A percentile compares a stretch with the other conserved stretches of the same genome.
phyloP scores from a whole-genome alignment of 1,140 invertebrate species.

The Bombus consobrinus region DNA sequence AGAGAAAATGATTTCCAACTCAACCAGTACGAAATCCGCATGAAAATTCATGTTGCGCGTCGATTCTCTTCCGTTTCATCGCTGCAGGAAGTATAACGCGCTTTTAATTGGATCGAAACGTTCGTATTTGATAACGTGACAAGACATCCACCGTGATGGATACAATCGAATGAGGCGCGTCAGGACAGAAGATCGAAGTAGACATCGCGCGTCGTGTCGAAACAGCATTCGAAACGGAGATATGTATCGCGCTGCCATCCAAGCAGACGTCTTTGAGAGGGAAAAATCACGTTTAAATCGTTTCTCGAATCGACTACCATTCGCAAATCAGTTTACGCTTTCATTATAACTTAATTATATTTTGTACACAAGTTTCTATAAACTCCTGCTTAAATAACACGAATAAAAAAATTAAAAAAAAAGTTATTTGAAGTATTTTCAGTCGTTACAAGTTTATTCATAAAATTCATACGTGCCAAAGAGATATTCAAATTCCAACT shows the following conservation, averaged over 20 bases:
- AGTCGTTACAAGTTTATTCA: too few species aligned
- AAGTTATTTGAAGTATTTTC: too few species aligned
- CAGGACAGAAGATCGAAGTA: conserved; percentile 49
- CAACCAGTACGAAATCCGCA: conserved; percentile 32
- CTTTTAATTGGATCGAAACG: conserved; percentile 65
- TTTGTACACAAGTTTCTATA: too few species aligned
- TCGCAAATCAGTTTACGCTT: too few species aligned
- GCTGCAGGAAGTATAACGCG: neutral
- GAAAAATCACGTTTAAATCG: neutral
- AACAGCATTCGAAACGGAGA: neutral
- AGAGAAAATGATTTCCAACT: neutral
- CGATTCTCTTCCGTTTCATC: conserved; percentile 23
- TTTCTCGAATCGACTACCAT: neutral
- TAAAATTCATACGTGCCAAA: too few species aligned
- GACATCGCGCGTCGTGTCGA: neutral
- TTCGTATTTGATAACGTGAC: conserved; percentile 64
- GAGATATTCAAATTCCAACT: too few species aligned
- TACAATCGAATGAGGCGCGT: conserved; percentile 66
- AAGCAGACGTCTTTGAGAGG: neutral
- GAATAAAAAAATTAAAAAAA: too few species aligned
- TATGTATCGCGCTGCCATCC: neutral
- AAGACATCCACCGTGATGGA: conserved; percentile 59
- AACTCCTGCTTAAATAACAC: too few species aligned
- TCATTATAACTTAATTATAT: rapidly evolving
- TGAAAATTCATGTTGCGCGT: conserved; percentile 49